These are phyloP conservation scores for Crotalus tigris DNA, from an alignment of 2,113 vertebrate genomes.

Conservation along the genomic window DNA sequence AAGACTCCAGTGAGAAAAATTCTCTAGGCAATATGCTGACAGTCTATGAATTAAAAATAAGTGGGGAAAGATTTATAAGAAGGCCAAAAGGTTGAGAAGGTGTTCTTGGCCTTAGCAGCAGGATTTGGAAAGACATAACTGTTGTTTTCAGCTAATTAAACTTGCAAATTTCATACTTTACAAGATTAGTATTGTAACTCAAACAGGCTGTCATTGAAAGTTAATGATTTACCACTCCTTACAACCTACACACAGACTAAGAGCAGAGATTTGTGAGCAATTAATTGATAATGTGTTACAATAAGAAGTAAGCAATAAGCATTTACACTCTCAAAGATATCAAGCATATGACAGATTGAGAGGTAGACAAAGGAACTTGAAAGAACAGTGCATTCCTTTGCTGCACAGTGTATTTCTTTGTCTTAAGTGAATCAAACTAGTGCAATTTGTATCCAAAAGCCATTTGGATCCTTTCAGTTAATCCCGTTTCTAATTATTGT, in stretches of 20 bases:
- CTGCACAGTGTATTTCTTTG: constrained; percentile 18
- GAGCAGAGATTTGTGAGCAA: constrained; percentile 50
- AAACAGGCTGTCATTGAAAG: constrained; percentile 53
- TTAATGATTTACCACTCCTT: constrained; percentile 62
- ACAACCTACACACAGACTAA: constrained; percentile 45
- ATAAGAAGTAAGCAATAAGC: constrained; percentile 50
- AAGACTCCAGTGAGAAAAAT: constrained; percentile 28
- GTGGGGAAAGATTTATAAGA: background rate
- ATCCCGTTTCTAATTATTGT: constrained; percentile 64
- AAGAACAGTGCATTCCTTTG: constrained; percentile 28
- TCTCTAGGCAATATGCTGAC: background rate
- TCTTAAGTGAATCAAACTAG: constrained; percentile 58
- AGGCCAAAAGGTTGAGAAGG: background rate
- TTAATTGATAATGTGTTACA: constrained; percentile 68
- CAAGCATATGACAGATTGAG: background rate
- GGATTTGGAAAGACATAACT: constrained; percentile 43
- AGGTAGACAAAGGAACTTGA: constrained; percentile 18
- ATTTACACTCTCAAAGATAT: constrained; percentile 40
- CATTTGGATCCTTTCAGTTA: constrained; percentile 48
- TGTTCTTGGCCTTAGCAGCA: background rate
- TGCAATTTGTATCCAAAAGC: constrained; percentile 50
- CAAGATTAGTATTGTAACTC: constrained; percentile 51
- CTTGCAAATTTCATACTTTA: constrained; percentile 54
- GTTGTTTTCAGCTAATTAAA: constrained; percentile 51
- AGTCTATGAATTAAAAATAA: background rate